phyloP scores from a whole-genome alignment of 2,888 invertebrate genomes.

The Ceriagrion tenellum region DNA sequence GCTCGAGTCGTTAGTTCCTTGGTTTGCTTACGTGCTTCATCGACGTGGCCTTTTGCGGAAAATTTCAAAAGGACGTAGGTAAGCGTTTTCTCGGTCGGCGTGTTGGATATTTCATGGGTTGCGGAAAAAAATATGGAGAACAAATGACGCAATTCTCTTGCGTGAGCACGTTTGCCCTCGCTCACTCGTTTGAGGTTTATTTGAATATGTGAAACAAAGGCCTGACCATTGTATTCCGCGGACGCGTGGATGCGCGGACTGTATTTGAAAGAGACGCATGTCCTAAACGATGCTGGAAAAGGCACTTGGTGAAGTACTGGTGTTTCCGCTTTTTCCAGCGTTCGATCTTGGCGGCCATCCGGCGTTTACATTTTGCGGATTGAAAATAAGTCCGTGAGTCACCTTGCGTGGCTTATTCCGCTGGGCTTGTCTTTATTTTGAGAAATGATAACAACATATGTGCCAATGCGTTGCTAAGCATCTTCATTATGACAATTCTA shows the following conservation, averaged over 20 bases:
- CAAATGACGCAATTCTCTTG: constrained; percentile 36
- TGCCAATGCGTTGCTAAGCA: too few relatives aligned
- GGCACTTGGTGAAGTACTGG: background rate
- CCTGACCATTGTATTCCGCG: background rate
- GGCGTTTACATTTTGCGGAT: background rate
- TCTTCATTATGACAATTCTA: too few relatives aligned
- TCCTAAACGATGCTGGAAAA: background rate
- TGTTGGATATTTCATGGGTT: background rate
- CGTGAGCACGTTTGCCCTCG: constrained; percentile 24
- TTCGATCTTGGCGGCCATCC: background rate
- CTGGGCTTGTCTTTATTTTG: background rate
- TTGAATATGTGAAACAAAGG: constrained; percentile 32
- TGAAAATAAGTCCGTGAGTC: background rate
- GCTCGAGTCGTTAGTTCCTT: background rate
- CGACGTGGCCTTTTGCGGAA: constrained; percentile 27
- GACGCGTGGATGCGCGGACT: background rate
- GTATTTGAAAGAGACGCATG: background rate
- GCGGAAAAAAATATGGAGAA: constrained; percentile 27
- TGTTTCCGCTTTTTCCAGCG: background rate
- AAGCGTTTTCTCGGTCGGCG: background rate
- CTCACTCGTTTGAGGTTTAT: constrained; percentile 24
- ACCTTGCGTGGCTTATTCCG: background rate
- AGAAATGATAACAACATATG: too few relatives aligned
- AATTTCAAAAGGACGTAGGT: constrained; percentile 1
- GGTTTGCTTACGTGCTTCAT: background rate